Percentiles rank a stretch among this genome's conserved stretches.
phyloP scores from a whole-genome alignment of 2,113 vertebrate genomes.

The Lepisosteus osseus region DNA sequence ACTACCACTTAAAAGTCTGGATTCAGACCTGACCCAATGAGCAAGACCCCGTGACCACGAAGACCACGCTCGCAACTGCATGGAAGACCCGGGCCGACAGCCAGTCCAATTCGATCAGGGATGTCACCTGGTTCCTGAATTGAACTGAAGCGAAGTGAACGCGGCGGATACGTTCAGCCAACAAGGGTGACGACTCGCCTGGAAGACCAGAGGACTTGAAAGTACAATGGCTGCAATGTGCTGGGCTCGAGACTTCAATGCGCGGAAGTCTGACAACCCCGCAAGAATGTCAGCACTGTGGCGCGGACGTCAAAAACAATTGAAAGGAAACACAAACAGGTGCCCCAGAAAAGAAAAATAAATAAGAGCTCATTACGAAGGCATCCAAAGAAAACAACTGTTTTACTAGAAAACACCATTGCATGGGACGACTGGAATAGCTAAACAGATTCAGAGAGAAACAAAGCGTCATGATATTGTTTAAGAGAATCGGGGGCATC shows the following conservation, averaged over 20 bases:
- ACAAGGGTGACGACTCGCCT: conserved; percentile 33
- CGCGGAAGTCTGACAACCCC: conserved; percentile 56
- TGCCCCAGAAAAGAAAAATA: conserved; percentile 29
- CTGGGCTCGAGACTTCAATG: conserved; percentile 48
- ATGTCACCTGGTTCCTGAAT: background rate
- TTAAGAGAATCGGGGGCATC: too few species aligned
- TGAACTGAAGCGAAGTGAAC: background rate
- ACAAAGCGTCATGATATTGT: too few species aligned
- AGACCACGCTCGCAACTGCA: too few species aligned
- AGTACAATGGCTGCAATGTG: conserved; percentile 45
- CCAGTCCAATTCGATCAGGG: background rate
- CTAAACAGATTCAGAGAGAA: too few species aligned
- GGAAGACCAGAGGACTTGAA: background rate
- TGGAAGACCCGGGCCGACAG: too few species aligned
- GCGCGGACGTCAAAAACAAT: conserved; percentile 53
- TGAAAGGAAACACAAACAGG: conserved; percentile 51
- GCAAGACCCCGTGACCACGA: too few species aligned
- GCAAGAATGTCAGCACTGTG: conserved; percentile 43
- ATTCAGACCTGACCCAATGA: too few species aligned
- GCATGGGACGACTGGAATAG: too few species aligned
- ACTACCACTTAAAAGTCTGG: too few species aligned
- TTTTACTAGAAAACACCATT: too few species aligned
- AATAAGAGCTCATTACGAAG: too few species aligned
- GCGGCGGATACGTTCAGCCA: background rate
- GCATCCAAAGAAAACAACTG: too few species aligned